phyloP scores from a whole-genome alignment of 1,140 invertebrate genomes.

The Conus ventricosus region DNA sequence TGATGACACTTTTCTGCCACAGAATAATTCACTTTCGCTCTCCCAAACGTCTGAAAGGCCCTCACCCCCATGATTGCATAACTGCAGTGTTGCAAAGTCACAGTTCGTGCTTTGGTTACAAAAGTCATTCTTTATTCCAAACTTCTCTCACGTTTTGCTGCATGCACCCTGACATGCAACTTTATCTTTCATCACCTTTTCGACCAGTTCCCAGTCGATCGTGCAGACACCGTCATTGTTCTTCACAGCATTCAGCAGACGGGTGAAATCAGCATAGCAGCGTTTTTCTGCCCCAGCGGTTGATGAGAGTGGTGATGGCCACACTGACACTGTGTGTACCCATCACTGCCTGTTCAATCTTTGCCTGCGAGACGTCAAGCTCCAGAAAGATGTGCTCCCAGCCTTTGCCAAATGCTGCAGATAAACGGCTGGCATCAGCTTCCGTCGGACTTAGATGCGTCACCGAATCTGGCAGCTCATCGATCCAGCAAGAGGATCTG shows the following conservation, averaged over 20 bases:
- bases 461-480: constrained; percentile 22
- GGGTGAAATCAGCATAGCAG: constrained; percentile 23
- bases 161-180: too few species aligned
- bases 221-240: background rate
- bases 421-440: constrained; percentile 27
- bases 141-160: too few species aligned
- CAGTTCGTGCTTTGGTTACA: too few species aligned
- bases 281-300: constrained; percentile 40
- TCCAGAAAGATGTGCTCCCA: constrained; percentile 35
- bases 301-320: constrained; percentile 33
- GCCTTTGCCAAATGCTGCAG: constrained; percentile 16
- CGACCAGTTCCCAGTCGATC: constrained; percentile 27
- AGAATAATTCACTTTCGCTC: too few species aligned
- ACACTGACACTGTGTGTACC: background rate
- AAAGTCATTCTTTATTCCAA: too few species aligned
- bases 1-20: too few species aligned
- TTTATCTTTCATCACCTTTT: background rate
- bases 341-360: constrained; percentile 32
- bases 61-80: too few species aligned
- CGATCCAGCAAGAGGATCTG: constrained; percentile 35
- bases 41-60: too few species aligned
- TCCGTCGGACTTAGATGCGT: constrained; percentile 25
- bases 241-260: constrained; percentile 33
- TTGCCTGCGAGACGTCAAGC: constrained; percentile 2
- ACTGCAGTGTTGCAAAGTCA: too few species aligned